Evolutionary conservation across 2,888 invertebrate species (phyloP), one percentile per base, ranked within the genome.

Genomic region (Campoplex capitator): DNA sequence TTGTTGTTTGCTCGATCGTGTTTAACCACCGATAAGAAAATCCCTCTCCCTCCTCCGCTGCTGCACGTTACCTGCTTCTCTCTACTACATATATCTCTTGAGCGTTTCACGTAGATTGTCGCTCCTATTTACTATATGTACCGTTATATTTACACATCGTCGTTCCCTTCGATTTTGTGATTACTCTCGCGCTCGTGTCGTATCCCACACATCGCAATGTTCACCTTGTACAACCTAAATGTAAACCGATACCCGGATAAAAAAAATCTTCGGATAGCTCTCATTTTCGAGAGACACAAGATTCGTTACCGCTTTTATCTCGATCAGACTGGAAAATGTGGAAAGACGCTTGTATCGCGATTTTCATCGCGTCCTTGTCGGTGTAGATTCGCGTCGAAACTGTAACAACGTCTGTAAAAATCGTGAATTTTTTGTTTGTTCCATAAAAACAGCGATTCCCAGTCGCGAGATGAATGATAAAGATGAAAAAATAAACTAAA

Each of bases 1-100:
- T 90, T 91, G 89, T 90, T 91, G 87, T 92, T 93, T 91, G 90
- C 90, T 86, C 90, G 89, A 90, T 88, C 89, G 86, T 92, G 88
- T 92, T 92, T 90, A 91, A 89, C 88, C 83, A 84, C 82, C 83
- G 92, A 92, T 92, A 92, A 92, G 89, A 78, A 70, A 84, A 68
- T 56, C 28, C 87, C 77, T 74, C 54, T 18, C 38, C 38, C 38
- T 38, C 38, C 38, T 6, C 38, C 1, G 38, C 80, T 16, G 74
- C 76, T 23, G 18, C 32, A n/a, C 23, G 68, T 70, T 48, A 42
- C 86, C n/a, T 23, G 23, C 23, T 6, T 74, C 62, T 38, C 71
- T 28, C 67, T 13, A 16, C 32, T 62, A 28, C 54, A 45, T 58
- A 28, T 65, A 45, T 58, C 51, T 68, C 54, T 51, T 48, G 23